Base-by-base conservation (phyloP, 1,140 invertebrate genomes). In the Lepidostoma basale region DNA sequence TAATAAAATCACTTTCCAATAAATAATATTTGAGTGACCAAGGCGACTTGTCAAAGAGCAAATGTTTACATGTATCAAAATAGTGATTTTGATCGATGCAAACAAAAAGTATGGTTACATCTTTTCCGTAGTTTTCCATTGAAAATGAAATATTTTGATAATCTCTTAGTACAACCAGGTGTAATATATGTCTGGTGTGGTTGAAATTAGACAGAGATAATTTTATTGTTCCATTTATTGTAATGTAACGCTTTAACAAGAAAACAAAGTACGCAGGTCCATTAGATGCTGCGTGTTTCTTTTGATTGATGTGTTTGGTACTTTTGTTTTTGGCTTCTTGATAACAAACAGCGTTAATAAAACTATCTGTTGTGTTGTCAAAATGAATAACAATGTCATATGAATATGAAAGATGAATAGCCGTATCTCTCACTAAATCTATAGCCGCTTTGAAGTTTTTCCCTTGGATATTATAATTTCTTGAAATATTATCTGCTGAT, bases 311-410 rank as follows among this genome's bases (percentile, higher is more conserved):
- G n/a, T n/a, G n/a, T n/a, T n/a, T n/a, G n/a, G n/a, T n/a, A n/a
- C n/a, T n/a, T n/a, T n/a, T n/a, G n/a, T n/a, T n/a, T n/a, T n/a
- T n/a, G n/a, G n/a, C n/a, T n/a, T n/a, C n/a, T n/a, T n/a, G n/a
- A n/a, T n/a, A n/a, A n/a, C 33, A n/a, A n/a, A 60, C 30, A 5
- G 33, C 56, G 9, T 40, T 22, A 20, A 60, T 14, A 26, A 60
- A 8, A 12, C 8, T 40, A 0, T 42, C 39, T 12, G 36, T 60
- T 40, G 56, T 12, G 16, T 60, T 14, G 6, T 60, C 56, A 14
- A 42, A 60, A 25, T 60, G 56, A 12, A 42, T 2, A 22, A 26
- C 22, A 26, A 60, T 60, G 23, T 60, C 56, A 1, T 22, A 25
- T 12, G 56, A 10, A 9, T 36, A 60, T 26, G 56, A 36, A 36